Evolutionary conservation across 2,113 vertebrate species (phyloP).

Genomic region (Ctenomys sociabilis): DNA sequence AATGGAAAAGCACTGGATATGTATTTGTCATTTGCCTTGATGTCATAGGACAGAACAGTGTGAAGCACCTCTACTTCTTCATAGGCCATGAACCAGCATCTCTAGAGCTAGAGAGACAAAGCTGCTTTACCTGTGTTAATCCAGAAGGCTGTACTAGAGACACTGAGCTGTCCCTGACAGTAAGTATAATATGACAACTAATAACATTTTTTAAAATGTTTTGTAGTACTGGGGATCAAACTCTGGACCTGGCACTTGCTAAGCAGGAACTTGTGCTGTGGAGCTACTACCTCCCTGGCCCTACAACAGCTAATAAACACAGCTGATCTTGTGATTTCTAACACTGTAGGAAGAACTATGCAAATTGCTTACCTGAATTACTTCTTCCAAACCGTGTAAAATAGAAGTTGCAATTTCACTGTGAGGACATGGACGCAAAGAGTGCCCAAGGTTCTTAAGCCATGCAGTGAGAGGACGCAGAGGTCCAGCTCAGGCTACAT

Average conservation of each 20-base stretch:
- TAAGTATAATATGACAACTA: background rate
- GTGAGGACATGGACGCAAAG: background rate
- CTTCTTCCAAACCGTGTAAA: background rate
- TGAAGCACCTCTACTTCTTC: background rate
- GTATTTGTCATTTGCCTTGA: fast-evolving
- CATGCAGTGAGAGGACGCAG: background rate
- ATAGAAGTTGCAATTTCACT: background rate
- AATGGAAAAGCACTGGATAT: background rate
- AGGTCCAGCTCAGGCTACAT: background rate
- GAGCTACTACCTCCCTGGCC: too few relatives aligned
- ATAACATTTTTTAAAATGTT: background rate
- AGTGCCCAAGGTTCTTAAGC: background rate
- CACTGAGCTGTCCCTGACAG: background rate
- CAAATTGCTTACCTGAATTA: background rate
- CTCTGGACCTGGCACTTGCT: too few relatives aligned
- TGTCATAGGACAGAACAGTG: fast-evolving
- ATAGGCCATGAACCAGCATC: background rate
- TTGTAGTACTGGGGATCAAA: too few relatives aligned
- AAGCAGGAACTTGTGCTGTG: too few relatives aligned
- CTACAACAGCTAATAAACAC: background rate
- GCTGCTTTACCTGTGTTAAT: background rate
- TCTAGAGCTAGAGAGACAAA: background rate
- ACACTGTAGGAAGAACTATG: background rate
- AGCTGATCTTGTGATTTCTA: background rate
- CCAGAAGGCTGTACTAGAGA: background rate